Percentiles rank a stretch among this genome's conserved stretches.
Evolutionary conservation across 2,888 invertebrate species (phyloP).

Genomic region (Anaspis maculata): DNA sequence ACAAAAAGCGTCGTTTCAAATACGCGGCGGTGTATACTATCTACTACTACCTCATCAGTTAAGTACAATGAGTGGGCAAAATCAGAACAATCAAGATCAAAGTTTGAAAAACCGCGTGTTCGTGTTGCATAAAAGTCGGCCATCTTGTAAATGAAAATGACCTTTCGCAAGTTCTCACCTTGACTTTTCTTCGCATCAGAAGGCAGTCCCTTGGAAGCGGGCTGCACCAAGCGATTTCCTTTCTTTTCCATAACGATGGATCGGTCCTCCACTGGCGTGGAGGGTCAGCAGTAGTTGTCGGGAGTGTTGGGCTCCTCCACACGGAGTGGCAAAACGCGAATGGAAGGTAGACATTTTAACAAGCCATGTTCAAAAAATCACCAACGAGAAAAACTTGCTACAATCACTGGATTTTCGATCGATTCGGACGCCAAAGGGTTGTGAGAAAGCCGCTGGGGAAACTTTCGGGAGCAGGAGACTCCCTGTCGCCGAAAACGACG

Average conservation of each 20-base stretch:
- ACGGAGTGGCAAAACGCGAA: conserved; percentile 60
- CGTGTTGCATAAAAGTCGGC: conserved; percentile 1
- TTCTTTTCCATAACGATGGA: conserved; percentile 74
- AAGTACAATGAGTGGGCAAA: no score
- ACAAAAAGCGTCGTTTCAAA: no score
- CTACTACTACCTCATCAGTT: no score
- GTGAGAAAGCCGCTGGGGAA: conserved; percentile 31
- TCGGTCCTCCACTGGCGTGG: conserved; percentile 32
- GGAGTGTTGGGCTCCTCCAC: conserved; percentile 60
- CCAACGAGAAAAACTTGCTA: conserved; percentile 46
- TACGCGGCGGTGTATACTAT: no score
- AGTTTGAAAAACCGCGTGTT: no score
- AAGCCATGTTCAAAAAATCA: conserved; percentile 66
- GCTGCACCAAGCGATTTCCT: conserved; percentile 58
- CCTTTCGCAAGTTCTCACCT: no score
- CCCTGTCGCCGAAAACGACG: conserved; percentile 63
- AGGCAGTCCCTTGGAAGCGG: conserved; percentile 58
- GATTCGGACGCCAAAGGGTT: conserved; percentile 10
- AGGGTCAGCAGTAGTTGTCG: conserved; percentile 35
- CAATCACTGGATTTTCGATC: conserved; percentile 18
- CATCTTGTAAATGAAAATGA: no score
- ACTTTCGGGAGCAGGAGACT: conserved; percentile 52
- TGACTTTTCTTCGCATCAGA: conserved; percentile 68
- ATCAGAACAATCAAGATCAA: no score
- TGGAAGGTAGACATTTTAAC: conserved; percentile 71